Evolutionary conservation across 2,797 vertebrate genomes (phyloP).

Genomic region (Catostomus latipinnis): DNA sequence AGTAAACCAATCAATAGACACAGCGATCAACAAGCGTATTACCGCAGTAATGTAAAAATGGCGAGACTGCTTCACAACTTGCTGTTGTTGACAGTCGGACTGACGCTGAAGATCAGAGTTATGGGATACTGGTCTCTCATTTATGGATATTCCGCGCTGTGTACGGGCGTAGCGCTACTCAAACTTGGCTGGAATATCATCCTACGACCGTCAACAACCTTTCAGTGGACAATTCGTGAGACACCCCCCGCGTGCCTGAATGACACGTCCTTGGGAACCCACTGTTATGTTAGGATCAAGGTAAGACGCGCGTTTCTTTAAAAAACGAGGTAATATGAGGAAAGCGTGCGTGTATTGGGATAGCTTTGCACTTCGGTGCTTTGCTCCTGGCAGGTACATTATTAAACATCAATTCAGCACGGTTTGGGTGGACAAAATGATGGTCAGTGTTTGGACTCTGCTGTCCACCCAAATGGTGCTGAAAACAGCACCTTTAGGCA

Average conservation of each 20-base stretch:
- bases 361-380: neutral
- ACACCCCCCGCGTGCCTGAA: slow-evolving; percentile 88
- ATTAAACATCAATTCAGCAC: neutral
- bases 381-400: neutral
- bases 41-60: slow-evolving; percentile 80
- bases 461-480: slow-evolving; percentile 36
- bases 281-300: slow-evolving; percentile 97
- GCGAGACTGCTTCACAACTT: slow-evolving; percentile 81
- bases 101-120: slow-evolving; percentile 78
- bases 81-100: slow-evolving; percentile 74
- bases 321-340: neutral
- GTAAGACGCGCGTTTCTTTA: slow-evolving; percentile 72
- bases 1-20: slow-evolving; percentile 59
- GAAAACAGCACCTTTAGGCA: slow-evolving; percentile 39
- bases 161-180: slow-evolving; percentile 84
- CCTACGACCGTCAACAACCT: slow-evolving; percentile 84
- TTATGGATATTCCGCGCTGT: slow-evolving; percentile 89
- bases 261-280: slow-evolving; percentile 95
- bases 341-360: too few relatives aligned
- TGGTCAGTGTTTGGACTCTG: neutral
- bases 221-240: slow-evolving; percentile 85
- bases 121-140: slow-evolving; percentile 88
- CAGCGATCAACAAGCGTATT: slow-evolving; percentile 63
- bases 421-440: neutral
- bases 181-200: slow-evolving; percentile 93